Conservation (phyloP, 2,113 vertebrate genomes). For the Rhagologus leucostigma region DNA sequence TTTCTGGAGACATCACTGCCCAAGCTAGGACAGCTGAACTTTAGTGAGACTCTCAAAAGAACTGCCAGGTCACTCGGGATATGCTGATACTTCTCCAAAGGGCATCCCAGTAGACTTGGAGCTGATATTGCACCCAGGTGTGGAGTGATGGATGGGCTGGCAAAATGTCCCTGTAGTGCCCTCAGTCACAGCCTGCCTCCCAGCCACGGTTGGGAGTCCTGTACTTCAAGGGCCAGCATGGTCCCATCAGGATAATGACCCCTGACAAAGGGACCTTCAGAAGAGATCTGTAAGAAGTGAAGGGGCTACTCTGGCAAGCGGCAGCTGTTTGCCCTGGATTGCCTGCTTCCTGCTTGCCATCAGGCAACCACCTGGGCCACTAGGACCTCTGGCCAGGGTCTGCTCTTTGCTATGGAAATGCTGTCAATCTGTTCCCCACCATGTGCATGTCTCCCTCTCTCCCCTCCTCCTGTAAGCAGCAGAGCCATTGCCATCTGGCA, state of each 20-base stretch:
- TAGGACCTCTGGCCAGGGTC: not conserved
- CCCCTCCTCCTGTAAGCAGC: not conserved
- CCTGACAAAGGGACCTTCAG: not conserved
- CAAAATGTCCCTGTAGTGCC: not conserved
- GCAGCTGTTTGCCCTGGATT: not conserved
- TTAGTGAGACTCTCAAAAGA: not conserved
- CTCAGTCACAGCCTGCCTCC: not conserved
- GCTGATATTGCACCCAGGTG: not conserved
- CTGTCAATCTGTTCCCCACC: conserved; percentile 9
- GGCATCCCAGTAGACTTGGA: not conserved
- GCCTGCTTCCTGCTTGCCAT: not conserved
- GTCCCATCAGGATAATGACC: not conserved
- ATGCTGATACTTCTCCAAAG: not conserved
- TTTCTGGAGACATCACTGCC: not conserved
- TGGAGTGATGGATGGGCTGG: not conserved
- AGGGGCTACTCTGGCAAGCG: not conserved
- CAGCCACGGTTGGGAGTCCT: not conserved
- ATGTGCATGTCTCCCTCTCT: not conserved
- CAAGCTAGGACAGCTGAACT: not conserved
- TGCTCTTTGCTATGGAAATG: not conserved
- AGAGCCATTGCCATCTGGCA: conserved; percentile 38
- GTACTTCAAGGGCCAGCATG: not conserved
- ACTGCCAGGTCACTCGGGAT: not conserved
- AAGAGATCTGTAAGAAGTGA: not conserved
- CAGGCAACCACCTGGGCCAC: not conserved